Percentiles rank a stretch among this genome's conserved stretches.
Evolutionary conservation across 1,140 invertebrate genomes (phyloP).

Genomic region (Antheraea pernyi): DNA sequence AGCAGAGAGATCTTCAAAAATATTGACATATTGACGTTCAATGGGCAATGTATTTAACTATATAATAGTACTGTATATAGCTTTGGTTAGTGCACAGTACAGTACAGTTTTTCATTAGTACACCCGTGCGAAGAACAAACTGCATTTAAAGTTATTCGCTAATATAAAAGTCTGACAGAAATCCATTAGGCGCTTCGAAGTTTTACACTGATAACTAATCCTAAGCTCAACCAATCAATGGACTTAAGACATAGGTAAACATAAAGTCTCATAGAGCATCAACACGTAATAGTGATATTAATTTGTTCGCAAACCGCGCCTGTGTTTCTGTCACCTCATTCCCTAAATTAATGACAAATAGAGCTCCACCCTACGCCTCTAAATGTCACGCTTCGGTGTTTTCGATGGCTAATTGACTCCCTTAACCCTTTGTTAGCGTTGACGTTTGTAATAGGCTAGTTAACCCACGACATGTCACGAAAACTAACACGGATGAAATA

Average conservation of each 20-base stretch:
- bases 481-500: constrained; percentile 9
- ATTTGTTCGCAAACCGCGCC: constrained; percentile 62
- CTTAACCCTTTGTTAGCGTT: constrained; percentile 54
- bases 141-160: not conserved
- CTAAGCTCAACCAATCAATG: constrained; percentile 10
- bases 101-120: too few species aligned
- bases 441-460: constrained; percentile 39
- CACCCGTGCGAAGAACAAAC: too few species aligned
- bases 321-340: constrained; percentile 68
- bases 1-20: too few species aligned
- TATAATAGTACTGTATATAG: too few species aligned
- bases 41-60: too few species aligned
- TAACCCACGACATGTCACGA: constrained; percentile 31
- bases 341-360: constrained; percentile 74
- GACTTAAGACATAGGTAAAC: not conserved
- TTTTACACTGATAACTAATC: not conserved
- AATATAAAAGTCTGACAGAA: not conserved
- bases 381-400: constrained; percentile 55
- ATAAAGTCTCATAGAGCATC: constrained; percentile 6
- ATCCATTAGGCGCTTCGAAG: not conserved
- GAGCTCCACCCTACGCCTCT: constrained; percentile 54
- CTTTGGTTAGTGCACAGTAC: too few species aligned
- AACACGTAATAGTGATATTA: constrained; percentile 34
- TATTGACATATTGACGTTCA: too few species aligned
- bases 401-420: constrained; percentile 69